Evolutionary conservation across 1,140 invertebrate genomes (phyloP).

Genomic region (Drosophila pallidifrons): DNA sequence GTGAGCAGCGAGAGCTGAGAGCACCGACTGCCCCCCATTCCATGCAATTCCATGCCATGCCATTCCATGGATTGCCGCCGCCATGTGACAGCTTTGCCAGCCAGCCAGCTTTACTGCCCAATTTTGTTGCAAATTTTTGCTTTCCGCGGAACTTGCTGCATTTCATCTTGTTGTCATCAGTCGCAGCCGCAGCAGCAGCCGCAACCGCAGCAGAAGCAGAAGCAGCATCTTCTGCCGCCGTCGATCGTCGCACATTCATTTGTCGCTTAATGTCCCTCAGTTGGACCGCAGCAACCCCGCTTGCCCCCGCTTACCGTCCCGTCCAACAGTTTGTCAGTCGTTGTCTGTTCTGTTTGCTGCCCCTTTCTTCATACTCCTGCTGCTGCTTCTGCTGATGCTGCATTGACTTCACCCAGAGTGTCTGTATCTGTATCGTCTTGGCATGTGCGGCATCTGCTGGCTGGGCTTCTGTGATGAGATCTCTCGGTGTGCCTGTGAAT

Average conservation of each 20-base stretch:
- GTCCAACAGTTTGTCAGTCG: constrained; percentile 35
- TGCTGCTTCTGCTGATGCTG: constrained; percentile 5
- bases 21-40: neutral
- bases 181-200: constrained; percentile 40
- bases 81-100: constrained; percentile 44
- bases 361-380: neutral
- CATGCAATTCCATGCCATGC: neutral
- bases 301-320: neutral
- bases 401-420: constrained; percentile 66
- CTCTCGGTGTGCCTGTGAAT: constrained; percentile 60
- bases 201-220: too few species aligned
- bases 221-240: constrained; percentile 34
- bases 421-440: constrained; percentile 81
- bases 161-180: constrained; percentile 76
- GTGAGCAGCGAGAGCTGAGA: too few species aligned
- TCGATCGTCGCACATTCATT: constrained; percentile 81
- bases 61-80: constrained; percentile 9
- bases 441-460: constrained; percentile 80
- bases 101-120: constrained; percentile 74
- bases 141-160: constrained; percentile 81
- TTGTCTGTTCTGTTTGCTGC: constrained; percentile 22
- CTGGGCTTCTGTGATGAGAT: constrained; percentile 79
- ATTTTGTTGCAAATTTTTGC: constrained; percentile 82
- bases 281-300: constrained; percentile 43
- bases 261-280: constrained; percentile 81